Conservation (phyloP, 2,797 vertebrate genomes). For the Columba guinea region DNA sequence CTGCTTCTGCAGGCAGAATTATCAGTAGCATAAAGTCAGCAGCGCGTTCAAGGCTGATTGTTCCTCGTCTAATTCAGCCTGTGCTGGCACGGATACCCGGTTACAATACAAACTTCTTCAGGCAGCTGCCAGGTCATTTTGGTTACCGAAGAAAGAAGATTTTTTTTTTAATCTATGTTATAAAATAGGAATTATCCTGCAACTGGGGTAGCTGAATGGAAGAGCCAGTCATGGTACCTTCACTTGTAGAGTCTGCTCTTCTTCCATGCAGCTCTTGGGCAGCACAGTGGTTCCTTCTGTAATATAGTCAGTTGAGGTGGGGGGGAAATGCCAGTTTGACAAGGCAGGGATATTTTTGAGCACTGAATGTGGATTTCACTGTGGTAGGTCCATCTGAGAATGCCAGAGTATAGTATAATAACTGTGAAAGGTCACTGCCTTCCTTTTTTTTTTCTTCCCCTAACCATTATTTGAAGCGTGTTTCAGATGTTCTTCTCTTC, state of each 20-base stretch:
- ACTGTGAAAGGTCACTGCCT: conserved; percentile 13
- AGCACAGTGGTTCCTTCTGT: neutral
- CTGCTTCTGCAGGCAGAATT: neutral
- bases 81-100: neutral
- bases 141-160: neutral
- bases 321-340: neutral
- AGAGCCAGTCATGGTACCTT: neutral
- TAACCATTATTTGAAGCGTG: conserved; percentile 12
- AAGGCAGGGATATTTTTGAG: neutral
- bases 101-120: neutral
- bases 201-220: neutral
- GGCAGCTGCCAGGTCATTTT: neutral
- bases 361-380: neutral
- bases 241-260: neutral
- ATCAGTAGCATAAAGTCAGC: neutral
- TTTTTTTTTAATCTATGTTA: neutral
- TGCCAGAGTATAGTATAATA: neutral
- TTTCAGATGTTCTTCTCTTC: conserved; percentile 29
- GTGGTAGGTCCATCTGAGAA: conserved; percentile 43
- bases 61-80: neutral
- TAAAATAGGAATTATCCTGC: neutral
- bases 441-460: neutral
- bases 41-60: neutral
- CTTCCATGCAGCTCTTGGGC: neutral
- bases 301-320: neutral